Evolutionary conservation across 2,113 vertebrate species (phyloP), one percentile per base, ranked within the genome.

Genomic region (Petrocephalus microphthalmus): DNA sequence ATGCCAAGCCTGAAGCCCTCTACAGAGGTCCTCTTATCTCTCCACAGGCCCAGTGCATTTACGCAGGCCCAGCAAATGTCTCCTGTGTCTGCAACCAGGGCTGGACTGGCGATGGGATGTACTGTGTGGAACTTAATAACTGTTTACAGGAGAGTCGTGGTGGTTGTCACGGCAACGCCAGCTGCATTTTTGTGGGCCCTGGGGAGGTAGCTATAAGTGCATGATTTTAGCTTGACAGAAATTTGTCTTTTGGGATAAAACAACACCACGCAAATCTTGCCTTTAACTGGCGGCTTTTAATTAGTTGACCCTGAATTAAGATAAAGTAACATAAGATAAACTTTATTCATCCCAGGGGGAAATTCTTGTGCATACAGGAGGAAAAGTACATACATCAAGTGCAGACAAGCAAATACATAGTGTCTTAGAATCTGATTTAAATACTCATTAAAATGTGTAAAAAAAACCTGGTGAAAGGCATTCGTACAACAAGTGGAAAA

Each of bases 81-180:
- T 96, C 92, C 6, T 96, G 96, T 90, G 92, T 95, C 10, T 99
- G 98, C 89, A 92, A 93, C 11, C 93, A 93, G 17, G 98, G 98
- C 86, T 99, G 98, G 98, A 97, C 92, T 0, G 98, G 98, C 5
- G 97, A 99, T 0, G 98, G 98, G 2, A 94, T 90, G 8, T 90
- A 91, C 86, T 99, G 98, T 4, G 89, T 96, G 85, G 95, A 96
- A 90, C 95, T 98, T 20, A 96, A 99, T 87, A 96, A 96, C 93
- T 99, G 98, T 90, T 89, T 94, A 91, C 90, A 96, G 93, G 94
- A 94, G 47, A 94, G 84, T 47, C 95, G 95, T 74, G 97, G 97
- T 1, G 96, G 94, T 90, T 99, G 98, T 89, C 96, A 98, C 53
- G n/a, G 89, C 2, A 93, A 97, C 0, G 98, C 97, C 0, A 25